Conservation (phyloP, 2,888 invertebrate genomes). For the Drosophila rubida region DNA sequence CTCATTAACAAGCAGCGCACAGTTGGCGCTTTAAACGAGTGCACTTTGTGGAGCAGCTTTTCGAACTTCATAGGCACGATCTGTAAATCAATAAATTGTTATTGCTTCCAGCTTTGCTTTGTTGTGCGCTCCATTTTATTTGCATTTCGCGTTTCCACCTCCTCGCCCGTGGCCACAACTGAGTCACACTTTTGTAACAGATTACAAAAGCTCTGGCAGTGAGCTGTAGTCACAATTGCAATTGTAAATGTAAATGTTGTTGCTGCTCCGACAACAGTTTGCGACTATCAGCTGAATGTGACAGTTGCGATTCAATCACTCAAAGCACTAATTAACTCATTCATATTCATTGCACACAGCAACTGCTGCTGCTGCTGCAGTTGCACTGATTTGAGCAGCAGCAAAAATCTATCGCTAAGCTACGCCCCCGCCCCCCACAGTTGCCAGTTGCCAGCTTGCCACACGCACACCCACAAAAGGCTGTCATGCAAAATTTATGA, state of each 20-base stretch:
- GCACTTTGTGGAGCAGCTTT: neutral
- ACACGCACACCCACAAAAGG: slow-evolving; percentile 40
- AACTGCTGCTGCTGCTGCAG: slow-evolving; percentile 15
- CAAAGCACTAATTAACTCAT: slow-evolving; percentile 58
- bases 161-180: neutral
- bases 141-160: neutral
- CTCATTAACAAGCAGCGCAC: neutral
- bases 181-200: slow-evolving; percentile 10
- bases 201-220: neutral
- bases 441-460: slow-evolving; percentile 15
- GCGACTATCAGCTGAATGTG: slow-evolving; percentile 10
- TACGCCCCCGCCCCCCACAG: slow-evolving; percentile 25
- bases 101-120: neutral
- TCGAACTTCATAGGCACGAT: neutral
- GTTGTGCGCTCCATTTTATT: neutral
- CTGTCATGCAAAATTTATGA: slow-evolving; percentile 59
- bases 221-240: neutral
- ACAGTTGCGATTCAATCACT: slow-evolving; percentile 54
- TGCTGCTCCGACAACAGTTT: neutral
- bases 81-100: neutral
- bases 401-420: slow-evolving; percentile 23
- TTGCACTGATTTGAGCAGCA: slow-evolving; percentile 23
- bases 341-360: slow-evolving; percentile 53
- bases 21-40: neutral
- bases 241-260: neutral